Evolutionary conservation across 2,113 vertebrate genomes (phyloP).

Genomic region (Isurus oxyrinchus): DNA sequence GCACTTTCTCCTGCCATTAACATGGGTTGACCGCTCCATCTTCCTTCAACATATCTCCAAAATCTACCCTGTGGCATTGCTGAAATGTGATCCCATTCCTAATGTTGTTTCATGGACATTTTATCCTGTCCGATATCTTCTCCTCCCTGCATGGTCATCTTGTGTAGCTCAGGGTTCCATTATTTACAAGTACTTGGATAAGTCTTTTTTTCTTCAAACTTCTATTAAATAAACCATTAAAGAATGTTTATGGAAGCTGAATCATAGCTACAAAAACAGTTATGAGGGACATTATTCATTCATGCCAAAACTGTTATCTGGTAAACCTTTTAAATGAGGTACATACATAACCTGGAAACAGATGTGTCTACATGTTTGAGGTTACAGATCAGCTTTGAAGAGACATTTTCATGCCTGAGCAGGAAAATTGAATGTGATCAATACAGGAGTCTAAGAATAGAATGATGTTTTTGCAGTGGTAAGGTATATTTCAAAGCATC

Average conservation of each 20-base stretch:
- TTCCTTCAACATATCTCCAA: too few species aligned
- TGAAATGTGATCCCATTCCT: neutral
- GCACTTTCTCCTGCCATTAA: too few species aligned
- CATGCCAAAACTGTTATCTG: neutral
- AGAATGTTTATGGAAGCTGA: neutral
- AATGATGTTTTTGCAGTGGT: neutral
- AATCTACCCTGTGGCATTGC: neutral
- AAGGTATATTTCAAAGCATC: neutral
- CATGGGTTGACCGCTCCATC: too few species aligned
- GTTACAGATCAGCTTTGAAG: neutral
- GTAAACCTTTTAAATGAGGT: neutral
- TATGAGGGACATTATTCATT: neutral
- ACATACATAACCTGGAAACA: neutral
- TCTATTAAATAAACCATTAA: neutral
- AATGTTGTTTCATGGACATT: neutral
- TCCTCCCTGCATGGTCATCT: neutral
- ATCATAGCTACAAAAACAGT: neutral
- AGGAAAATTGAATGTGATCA: neutral
- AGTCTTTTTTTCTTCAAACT: neutral
- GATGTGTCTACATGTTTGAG: neutral
- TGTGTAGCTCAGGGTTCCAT: neutral
- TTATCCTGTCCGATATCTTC: neutral
- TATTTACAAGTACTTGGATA: neutral
- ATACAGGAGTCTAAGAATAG: neutral
- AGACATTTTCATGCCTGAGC: neutral